Percentiles rank a stretch among this genome's conserved stretches.
Conservation (phyloP, 2,797 vertebrate species). For the Pseudotriccus pelzelni region DNA sequence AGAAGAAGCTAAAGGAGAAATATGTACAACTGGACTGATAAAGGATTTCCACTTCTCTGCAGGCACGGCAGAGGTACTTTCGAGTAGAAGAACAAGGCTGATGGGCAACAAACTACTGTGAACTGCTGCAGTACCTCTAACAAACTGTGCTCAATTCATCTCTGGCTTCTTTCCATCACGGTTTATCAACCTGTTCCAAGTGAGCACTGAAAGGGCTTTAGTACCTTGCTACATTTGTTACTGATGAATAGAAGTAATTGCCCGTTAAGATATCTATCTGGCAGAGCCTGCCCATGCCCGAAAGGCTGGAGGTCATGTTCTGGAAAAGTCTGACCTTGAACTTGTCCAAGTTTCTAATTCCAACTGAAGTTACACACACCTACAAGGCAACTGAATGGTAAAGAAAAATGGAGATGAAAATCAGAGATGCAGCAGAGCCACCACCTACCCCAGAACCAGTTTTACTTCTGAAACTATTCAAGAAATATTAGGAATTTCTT, state of each 20-base stretch:
- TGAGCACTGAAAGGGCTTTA: neutral
- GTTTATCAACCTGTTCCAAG: conserved; percentile 37
- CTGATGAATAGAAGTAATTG: neutral
- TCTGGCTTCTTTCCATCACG: neutral
- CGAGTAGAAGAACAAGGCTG: neutral
- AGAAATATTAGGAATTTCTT: neutral
- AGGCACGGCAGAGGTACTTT: neutral
- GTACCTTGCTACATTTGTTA: neutral
- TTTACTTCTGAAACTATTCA: neutral
- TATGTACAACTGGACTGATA: rapidly evolving
- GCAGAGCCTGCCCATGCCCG: neutral
- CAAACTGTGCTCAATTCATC: neutral
- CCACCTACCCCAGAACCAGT: neutral
- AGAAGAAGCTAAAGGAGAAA: neutral
- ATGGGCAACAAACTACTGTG: rapidly evolving
- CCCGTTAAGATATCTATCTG: neutral
- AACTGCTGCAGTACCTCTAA: neutral
- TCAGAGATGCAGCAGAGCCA: neutral
- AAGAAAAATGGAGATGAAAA: neutral
- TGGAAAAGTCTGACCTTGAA: neutral
- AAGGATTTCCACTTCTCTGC: neutral
- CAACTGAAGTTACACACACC: neutral
- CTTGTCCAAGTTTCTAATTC: neutral
- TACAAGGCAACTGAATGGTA: neutral
- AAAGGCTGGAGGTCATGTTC: neutral